Evolutionary conservation across 2,113 vertebrate genomes (phyloP).

Genomic region (Pitta sordida): DNA sequence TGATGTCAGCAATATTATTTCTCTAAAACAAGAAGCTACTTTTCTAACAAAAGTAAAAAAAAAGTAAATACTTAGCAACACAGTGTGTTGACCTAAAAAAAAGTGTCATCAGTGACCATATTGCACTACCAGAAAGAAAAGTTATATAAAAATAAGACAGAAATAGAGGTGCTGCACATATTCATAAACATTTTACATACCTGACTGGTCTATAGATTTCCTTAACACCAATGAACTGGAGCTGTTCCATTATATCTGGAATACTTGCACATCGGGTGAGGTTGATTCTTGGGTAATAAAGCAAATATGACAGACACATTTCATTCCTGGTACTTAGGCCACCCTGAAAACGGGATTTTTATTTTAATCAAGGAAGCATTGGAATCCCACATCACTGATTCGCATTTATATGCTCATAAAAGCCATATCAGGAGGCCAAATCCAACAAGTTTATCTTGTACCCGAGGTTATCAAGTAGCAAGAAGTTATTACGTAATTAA

Average conservation of each 20-base stretch:
- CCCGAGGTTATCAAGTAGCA: not conserved
- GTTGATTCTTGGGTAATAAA: constrained; percentile 87
- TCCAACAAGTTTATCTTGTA: not conserved
- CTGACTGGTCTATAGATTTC: constrained; percentile 84
- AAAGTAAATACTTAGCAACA: not conserved
- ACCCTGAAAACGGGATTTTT: constrained; percentile 73
- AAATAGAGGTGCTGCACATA: not conserved
- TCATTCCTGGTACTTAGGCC: constrained; percentile 86
- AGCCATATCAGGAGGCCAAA: not conserved
- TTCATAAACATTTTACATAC: constrained; percentile 63
- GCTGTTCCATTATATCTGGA: constrained; percentile 84
- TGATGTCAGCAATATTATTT: not conserved
- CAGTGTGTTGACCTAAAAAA: not conserved
- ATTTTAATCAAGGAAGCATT: not conserved
- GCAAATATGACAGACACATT: constrained; percentile 88
- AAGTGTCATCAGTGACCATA: not conserved
- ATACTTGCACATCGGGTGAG: constrained; percentile 88
- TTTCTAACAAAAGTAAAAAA: not conserved
- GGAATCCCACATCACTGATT: not conserved
- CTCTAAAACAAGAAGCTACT: not conserved
- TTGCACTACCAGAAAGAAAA: not conserved
- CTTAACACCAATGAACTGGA: constrained; percentile 87
- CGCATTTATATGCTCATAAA: not conserved
- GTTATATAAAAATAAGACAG: not conserved
- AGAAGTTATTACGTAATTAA: not conserved